phyloP scores from a whole-genome alignment of 2,797 vertebrate genomes.

The Danio jaintianensis region DNA sequence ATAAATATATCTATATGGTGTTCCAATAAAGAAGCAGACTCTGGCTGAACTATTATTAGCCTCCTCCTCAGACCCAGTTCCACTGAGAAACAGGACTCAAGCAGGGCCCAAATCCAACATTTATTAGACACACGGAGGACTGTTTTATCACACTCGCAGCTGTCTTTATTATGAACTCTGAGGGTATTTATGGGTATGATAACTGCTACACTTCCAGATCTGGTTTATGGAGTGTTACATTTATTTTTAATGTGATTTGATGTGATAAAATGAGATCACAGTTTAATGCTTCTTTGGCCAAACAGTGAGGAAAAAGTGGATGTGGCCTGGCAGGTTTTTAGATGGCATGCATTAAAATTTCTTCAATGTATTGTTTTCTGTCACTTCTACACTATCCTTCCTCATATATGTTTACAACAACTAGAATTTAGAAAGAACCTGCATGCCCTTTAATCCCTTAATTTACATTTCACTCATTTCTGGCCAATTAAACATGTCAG shows the following conservation, averaged over 20 bases:
- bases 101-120: conserved; percentile 25
- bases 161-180: conserved; percentile 22
- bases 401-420: not conserved
- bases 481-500: conserved; percentile 9
- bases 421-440: not conserved
- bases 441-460: not conserved
- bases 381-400: not conserved
- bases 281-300: not conserved
- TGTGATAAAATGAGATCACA: not conserved
- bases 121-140: conserved; percentile 8
- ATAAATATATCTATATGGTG: conserved; percentile 26
- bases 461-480: not conserved
- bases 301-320: not conserved
- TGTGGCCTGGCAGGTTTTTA: not conserved
- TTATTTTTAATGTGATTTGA: not conserved
- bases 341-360: not conserved
- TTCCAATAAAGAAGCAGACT: conserved; percentile 35
- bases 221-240: not conserved
- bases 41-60: conserved; percentile 37
- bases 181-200: not conserved
- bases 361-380: not conserved
- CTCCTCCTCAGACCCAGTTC: conserved; percentile 43
- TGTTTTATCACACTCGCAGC: conserved; percentile 40
- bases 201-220: conserved; percentile 2
- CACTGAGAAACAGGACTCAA: conserved; percentile 27